Evolutionary conservation across 2,888 invertebrate species (phyloP).

Genomic region (Phalangium opilio): DNA sequence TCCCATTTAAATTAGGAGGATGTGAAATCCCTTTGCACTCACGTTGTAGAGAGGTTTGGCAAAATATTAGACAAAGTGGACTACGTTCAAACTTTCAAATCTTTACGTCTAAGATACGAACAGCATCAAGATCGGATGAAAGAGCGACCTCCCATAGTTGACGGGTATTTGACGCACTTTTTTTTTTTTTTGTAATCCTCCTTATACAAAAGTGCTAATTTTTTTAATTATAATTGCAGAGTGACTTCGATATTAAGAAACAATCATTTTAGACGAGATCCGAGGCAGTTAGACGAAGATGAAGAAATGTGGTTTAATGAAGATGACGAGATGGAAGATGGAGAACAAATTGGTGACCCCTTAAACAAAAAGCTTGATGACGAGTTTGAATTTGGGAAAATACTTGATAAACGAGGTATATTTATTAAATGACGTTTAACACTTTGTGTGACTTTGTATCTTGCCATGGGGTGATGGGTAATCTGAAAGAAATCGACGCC

Average conservation of each 20-base stretch:
- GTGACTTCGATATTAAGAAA: constrained; percentile 20
- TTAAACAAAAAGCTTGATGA: constrained; percentile 42
- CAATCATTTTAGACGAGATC: constrained; percentile 69
- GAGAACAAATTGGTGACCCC: constrained; percentile 37
- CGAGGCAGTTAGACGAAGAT: constrained; percentile 85
- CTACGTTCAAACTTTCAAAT: constrained; percentile 96
- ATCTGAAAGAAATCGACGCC: neutral
- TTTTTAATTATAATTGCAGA: constrained; percentile 7
- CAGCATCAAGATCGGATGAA: constrained; percentile 81
- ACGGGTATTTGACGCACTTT: constrained; percentile 38
- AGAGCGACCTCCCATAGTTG: constrained; percentile 57
- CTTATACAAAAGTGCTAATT: no score
- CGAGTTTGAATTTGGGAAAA: constrained; percentile 46
- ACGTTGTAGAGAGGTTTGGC: constrained; percentile 91
- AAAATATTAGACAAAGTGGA: constrained; percentile 84
- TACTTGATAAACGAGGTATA: constrained; percentile 46
- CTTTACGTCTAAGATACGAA: constrained; percentile 72
- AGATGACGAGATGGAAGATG: constrained; percentile 66
- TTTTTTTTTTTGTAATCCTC: constrained; percentile 1
- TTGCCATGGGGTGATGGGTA: neutral
- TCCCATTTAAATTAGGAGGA: constrained; percentile 33
- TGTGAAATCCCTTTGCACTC: constrained; percentile 42
- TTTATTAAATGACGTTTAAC: no score
- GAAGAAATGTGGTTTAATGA: constrained; percentile 99
- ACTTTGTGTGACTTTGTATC: neutral